These are phyloP conservation scores for Hyla sarda DNA, from an alignment of 2,113 vertebrate genomes.

Conservation along the genomic window DNA sequence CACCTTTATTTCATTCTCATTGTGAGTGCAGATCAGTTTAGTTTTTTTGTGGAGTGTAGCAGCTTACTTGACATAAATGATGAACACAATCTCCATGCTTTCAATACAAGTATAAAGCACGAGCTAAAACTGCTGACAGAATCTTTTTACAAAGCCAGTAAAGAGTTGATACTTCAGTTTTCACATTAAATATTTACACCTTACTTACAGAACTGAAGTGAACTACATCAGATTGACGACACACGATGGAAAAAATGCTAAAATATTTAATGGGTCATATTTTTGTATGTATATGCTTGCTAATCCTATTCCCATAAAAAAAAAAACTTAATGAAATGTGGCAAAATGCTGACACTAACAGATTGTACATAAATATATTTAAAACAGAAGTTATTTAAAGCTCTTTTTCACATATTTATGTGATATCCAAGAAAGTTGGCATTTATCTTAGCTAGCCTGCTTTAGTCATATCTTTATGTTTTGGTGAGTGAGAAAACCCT, in stretches of 20 bases:
- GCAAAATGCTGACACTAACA: neutral
- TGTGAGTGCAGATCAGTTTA: too few species aligned
- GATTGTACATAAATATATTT: neutral
- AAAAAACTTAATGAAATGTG: neutral
- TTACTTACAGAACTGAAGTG: neutral
- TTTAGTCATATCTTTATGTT: too few species aligned
- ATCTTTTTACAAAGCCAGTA: constrained; percentile 10
- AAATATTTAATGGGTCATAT: neutral
- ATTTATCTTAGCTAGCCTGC: too few species aligned
- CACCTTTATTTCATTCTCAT: too few species aligned
- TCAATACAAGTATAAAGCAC: neutral
- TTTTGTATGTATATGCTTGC: neutral
- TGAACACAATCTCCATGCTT: neutral
- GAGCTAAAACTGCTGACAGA: constrained; percentile 30
- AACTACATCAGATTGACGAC: neutral
- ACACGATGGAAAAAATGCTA: neutral
- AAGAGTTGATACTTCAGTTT: constrained; percentile 24
- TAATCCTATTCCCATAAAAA: neutral
- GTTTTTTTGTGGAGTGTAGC: neutral
- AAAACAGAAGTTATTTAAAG: too few species aligned
- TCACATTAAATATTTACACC: constrained; percentile 17
- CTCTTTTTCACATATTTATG: too few species aligned
- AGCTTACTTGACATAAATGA: neutral
- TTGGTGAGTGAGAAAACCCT: too few species aligned
- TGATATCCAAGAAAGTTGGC: too few species aligned